phyloP scores from a whole-genome alignment of 1,140 invertebrate species.

The Capitella teleta region DNA sequence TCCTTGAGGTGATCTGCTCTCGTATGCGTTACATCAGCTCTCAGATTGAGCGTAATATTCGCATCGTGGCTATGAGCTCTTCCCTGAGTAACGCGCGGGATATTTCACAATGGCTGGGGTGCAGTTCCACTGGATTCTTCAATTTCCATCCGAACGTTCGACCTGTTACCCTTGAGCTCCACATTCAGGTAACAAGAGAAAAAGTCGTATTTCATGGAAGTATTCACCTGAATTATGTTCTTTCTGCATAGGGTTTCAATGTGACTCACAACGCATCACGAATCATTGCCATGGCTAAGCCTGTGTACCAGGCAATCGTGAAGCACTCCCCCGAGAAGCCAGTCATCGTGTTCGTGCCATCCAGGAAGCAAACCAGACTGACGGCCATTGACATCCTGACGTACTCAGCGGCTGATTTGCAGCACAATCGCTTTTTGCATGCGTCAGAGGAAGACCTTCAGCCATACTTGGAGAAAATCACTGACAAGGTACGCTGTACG shows the following conservation, averaged over 20 bases:
- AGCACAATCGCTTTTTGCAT: constrained; percentile 72
- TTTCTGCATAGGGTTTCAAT: constrained; percentile 68
- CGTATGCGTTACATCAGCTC: constrained; percentile 95
- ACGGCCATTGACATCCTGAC: constrained; percentile 92
- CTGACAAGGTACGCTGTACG: constrained; percentile 65
- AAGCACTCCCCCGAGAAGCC: constrained; percentile 79
- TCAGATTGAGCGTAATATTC: constrained; percentile 78
- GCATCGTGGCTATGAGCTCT: constrained; percentile 89
- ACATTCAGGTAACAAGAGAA: constrained; percentile 57
- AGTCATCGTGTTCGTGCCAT: constrained; percentile 92
- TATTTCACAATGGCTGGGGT: constrained; percentile 92
- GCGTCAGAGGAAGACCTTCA: constrained; percentile 62
- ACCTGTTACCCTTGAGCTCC: constrained; percentile 85
- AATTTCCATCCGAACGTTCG: constrained; percentile 98
- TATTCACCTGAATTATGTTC: too few relatives aligned
- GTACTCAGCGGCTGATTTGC: constrained; percentile 76
- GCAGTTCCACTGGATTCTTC: constrained; percentile 80
- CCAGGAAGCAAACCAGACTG: constrained; percentile 79
- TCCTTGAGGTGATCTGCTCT: constrained; percentile 94
- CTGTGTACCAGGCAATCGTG: constrained; percentile 87
- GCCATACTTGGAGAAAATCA: constrained; percentile 74
- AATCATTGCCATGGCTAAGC: constrained; percentile 92
- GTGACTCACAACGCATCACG: constrained; percentile 93
- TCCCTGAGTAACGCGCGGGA: constrained; percentile 92
- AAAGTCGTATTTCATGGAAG: neutral